Evolutionary conservation across 2,888 invertebrate species (phyloP).

Genomic region (Thecocarcelia acutangulata): DNA sequence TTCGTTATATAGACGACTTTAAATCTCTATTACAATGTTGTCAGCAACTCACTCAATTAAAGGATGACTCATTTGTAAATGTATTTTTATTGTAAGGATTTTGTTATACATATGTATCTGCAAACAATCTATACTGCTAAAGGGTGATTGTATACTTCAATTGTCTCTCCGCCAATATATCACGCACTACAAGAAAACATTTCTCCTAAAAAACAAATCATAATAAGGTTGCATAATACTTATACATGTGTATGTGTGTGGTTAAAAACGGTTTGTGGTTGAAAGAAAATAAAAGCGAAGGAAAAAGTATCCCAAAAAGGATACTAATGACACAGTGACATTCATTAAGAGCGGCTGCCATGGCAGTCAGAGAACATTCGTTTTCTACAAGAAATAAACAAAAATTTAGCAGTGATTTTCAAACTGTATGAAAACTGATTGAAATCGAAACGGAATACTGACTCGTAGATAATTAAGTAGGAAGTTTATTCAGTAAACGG

Average conservation of each 20-base stretch:
- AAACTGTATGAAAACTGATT: constrained; percentile 31
- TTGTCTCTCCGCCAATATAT: constrained; percentile 15
- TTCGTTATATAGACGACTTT: too few species aligned
- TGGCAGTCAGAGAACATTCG: constrained; percentile 55
- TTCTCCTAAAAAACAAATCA: constrained; percentile 14
- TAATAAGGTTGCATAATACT: constrained; percentile 59
- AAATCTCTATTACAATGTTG: too few species aligned
- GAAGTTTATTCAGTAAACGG: too few species aligned
- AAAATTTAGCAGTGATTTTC: constrained; percentile 46
- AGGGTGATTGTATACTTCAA: constrained; percentile 18
- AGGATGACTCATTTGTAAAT: constrained; percentile 43
- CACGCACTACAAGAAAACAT: constrained; percentile 5
- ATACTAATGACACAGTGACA: constrained; percentile 78
- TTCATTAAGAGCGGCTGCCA: constrained; percentile 73
- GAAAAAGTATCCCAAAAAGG: constrained; percentile 29
- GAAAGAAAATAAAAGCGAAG: constrained; percentile 29
- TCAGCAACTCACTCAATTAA: background rate
- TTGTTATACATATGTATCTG: background rate
- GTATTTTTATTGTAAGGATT: background rate
- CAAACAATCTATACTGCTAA: background rate
- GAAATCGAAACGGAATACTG: too few species aligned
- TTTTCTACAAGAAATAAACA: constrained; percentile 59
- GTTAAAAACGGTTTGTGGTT: constrained; percentile 35
- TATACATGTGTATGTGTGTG: too few species aligned
- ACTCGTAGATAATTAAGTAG: too few species aligned